A percentile compares a stretch with the other conserved stretches of the same genome.
Evolutionary conservation across 2,797 vertebrate genomes (phyloP).

Genomic region (Xenops minutus): DNA sequence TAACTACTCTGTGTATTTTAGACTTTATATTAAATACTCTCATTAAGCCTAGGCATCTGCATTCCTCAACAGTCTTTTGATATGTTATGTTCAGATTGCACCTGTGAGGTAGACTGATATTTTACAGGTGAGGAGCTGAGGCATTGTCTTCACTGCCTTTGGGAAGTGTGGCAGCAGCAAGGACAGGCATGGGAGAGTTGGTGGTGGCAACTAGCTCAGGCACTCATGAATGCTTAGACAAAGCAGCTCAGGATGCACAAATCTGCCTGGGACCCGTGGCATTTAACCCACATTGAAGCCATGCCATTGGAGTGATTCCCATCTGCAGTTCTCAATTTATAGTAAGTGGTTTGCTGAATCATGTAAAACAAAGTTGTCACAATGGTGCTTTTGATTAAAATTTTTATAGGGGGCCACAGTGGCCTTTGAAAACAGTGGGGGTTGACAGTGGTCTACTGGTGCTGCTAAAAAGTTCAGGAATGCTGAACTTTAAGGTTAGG

Average conservation of each 20-base stretch:
- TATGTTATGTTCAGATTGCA: neutral
- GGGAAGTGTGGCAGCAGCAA: neutral
- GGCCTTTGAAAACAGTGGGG: slow-evolving; percentile 41
- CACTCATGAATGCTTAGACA: rapidly evolving
- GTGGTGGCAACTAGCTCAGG: neutral
- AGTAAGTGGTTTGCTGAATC: neutral
- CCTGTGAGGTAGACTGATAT: neutral
- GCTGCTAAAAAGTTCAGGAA: slow-evolving; percentile 62
- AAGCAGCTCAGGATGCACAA: neutral
- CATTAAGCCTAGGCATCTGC: neutral
- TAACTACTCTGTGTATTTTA: neutral
- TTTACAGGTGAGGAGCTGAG: neutral
- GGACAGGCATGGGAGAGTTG: neutral
- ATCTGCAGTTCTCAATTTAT: slow-evolving; percentile 1
- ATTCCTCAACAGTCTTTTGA: neutral
- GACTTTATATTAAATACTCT: neutral
- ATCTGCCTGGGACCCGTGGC: neutral
- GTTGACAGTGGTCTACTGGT: slow-evolving; percentile 53
- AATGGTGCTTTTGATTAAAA: slow-evolving; percentile 39
- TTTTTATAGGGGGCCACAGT: slow-evolving; percentile 27
- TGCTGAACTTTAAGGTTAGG: slow-evolving; percentile 68
- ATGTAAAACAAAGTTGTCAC: slow-evolving; percentile 39
- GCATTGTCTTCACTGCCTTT: neutral
- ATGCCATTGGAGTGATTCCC: neutral
- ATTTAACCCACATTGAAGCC: neutral